These are phyloP conservation scores for Fregetta grallaria DNA, from an alignment of 2,113 vertebrate species.

Conservation along the genomic window DNA sequence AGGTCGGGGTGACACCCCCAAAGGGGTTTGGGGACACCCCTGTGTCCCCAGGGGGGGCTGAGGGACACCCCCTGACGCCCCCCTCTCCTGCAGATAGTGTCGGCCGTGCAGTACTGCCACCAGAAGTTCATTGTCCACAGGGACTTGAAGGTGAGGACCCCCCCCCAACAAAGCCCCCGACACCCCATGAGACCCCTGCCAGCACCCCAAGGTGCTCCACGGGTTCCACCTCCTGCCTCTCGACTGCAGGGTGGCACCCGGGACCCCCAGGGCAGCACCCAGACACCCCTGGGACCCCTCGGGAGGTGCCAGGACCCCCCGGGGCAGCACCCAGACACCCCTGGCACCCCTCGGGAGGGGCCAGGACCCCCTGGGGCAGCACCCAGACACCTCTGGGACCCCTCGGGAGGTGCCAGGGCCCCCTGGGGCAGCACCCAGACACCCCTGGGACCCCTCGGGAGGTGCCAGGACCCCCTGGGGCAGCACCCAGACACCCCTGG, in stretches of 20 bases:
- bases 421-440: too few species aligned
- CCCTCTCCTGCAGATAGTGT: slow-evolving; percentile 82
- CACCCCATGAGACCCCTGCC: background rate
- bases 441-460: too few species aligned
- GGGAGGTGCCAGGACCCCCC: too few species aligned
- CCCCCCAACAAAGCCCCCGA: background rate
- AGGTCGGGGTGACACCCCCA: slow-evolving; percentile 69
- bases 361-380: background rate
- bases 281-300: too few species aligned
- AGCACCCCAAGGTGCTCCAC: background rate
- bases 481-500: too few species aligned
- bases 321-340: background rate
- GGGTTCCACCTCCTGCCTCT: background rate
- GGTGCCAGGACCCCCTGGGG: too few species aligned
- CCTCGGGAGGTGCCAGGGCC: too few species aligned
- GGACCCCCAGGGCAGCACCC: background rate
- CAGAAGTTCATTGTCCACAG: slow-evolving; percentile 92
- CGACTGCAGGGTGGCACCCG: background rate
- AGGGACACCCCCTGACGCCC: background rate
- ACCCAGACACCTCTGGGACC: background rate
- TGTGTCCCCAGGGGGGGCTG: background rate
- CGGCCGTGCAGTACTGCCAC: slow-evolving; percentile 94
- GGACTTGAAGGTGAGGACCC: slow-evolving; percentile 85
- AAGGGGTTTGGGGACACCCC: background rate
- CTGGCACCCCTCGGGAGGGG: too few species aligned